phyloP scores from a whole-genome alignment of 1,140 invertebrate species.

The Cotesia typhae region DNA sequence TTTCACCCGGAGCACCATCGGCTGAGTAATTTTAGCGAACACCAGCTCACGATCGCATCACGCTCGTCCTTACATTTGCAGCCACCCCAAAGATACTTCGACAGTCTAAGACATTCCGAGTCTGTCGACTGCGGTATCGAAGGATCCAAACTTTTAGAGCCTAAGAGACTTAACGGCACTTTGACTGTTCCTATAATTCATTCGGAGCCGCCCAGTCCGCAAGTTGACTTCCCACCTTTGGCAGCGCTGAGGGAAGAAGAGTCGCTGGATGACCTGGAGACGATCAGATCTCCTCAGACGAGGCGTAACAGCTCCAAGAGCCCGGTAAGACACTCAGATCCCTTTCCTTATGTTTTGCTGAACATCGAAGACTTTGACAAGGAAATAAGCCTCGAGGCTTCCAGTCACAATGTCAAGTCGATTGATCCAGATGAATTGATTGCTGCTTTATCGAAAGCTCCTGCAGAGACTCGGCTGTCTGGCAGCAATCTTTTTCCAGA shows the following conservation, averaged over 20 bases:
- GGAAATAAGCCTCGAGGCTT: constrained; percentile 27
- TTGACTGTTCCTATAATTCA: constrained; percentile 53
- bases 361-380: constrained; percentile 55
- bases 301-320: constrained; percentile 34
- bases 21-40: constrained; percentile 18
- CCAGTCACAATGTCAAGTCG: constrained; percentile 31
- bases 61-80: constrained; percentile 25
- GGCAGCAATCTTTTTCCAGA: constrained; percentile 51
- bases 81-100: constrained; percentile 36
- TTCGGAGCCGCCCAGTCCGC: constrained; percentile 59
- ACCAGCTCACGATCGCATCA: constrained; percentile 31
- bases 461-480: constrained; percentile 30
- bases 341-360: constrained; percentile 54
- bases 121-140: constrained; percentile 44
- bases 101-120: constrained; percentile 47
- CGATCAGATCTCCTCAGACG: neutral
- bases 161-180: constrained; percentile 45
- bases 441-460: constrained; percentile 32
- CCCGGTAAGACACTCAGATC: constrained; percentile 53
- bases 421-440: constrained; percentile 45
- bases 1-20: constrained; percentile 35
- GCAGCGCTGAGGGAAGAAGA: constrained; percentile 43
- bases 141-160: constrained; percentile 40
- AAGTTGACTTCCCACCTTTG: constrained; percentile 49
- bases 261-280: constrained; percentile 6